Evolutionary conservation across 2,888 invertebrate species (phyloP).

Genomic region (Lomographa bimaculata): DNA sequence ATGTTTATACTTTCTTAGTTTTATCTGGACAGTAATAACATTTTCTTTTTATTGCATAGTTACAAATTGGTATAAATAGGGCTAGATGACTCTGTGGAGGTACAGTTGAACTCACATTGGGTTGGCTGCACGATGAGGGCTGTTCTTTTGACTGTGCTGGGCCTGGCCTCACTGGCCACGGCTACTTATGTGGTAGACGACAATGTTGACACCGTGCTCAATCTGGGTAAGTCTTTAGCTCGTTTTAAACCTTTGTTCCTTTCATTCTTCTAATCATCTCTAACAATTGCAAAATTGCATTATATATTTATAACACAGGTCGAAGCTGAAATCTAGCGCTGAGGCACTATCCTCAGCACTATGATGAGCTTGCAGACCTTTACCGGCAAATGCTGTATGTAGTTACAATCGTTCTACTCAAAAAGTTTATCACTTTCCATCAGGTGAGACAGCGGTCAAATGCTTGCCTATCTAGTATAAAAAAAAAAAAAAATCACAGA

Average conservation of each 20-base stretch:
- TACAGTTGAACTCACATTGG: constrained; percentile 58
- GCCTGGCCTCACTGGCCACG: constrained; percentile 62
- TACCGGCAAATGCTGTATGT: too few species aligned
- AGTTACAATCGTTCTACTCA: too few species aligned
- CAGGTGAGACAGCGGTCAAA: too few species aligned
- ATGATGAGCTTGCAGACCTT: too few species aligned
- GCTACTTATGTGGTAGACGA: constrained; percentile 58
- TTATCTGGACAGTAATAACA: constrained; percentile 10
- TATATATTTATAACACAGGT: too few species aligned
- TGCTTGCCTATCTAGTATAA: too few species aligned
- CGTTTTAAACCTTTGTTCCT: background rate
- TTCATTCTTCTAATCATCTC: background rate
- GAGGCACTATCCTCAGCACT: too few species aligned
- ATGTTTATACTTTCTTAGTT: constrained; percentile 19
- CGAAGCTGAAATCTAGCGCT: too few species aligned
- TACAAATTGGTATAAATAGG: constrained; percentile 50
- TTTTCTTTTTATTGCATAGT: constrained; percentile 15
- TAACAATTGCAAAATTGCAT: too few species aligned
- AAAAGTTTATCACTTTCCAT: too few species aligned
- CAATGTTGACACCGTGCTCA: constrained; percentile 42
- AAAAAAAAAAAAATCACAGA: too few species aligned
- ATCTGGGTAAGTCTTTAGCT: constrained; percentile 46
- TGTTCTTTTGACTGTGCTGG: constrained; percentile 51
- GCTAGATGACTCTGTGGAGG: constrained; percentile 12
- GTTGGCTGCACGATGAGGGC: constrained; percentile 66